These are phyloP conservation scores for Rousettus madagascariensis DNA, from an alignment of 2,797 vertebrate species.

Conservation along the genomic window DNA sequence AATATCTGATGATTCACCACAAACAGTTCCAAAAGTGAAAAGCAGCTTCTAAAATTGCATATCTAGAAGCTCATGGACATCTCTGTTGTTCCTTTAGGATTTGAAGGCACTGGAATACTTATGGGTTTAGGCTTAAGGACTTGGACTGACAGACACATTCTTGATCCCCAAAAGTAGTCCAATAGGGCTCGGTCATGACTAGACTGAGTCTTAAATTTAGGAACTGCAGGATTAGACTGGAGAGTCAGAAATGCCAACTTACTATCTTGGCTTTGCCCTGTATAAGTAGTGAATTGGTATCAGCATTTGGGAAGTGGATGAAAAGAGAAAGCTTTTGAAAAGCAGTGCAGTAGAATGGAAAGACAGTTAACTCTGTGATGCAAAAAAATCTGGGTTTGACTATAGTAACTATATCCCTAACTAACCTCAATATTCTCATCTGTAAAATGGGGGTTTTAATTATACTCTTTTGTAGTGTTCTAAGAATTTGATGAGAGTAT, in stretches of 20 bases:
- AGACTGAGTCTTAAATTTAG: slow-evolving; percentile 18
- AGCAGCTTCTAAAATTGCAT: neutral
- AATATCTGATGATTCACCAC: neutral
- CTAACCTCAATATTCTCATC: neutral
- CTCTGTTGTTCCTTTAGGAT: neutral
- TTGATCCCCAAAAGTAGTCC: neutral
- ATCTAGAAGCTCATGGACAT: neutral
- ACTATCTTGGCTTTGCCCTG: neutral
- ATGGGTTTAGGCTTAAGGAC: neutral
- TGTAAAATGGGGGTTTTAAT: neutral
- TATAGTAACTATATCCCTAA: neutral
- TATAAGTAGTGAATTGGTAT: neutral
- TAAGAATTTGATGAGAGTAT: neutral
- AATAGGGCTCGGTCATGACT: neutral
- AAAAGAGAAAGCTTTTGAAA: neutral
- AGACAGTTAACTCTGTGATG: neutral
- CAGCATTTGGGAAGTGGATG: neutral
- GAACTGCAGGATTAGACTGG: neutral
- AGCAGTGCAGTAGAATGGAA: neutral
- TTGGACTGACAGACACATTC: neutral
- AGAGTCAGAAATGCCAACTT: neutral
- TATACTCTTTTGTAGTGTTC: neutral
- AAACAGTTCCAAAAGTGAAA: slow-evolving; percentile 21
- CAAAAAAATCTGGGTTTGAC: slow-evolving; percentile 10
- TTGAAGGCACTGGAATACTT: neutral